Conservation (phyloP, 2,888 invertebrate genomes). For the Antitype chi region DNA sequence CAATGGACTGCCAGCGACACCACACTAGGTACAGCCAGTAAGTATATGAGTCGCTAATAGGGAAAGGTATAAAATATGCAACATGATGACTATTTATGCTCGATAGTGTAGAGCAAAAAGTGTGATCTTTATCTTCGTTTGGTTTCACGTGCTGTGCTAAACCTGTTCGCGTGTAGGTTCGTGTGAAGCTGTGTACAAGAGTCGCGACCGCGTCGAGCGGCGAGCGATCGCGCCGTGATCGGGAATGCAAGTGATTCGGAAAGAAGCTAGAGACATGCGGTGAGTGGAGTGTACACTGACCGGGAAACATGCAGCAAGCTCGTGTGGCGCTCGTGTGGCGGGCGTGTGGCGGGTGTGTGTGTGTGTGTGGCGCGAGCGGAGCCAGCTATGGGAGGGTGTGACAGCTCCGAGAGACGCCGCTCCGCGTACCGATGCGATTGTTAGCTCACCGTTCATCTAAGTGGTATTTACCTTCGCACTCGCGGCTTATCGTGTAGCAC, state of each 20-base stretch:
- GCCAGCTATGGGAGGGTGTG: conserved; percentile 86
- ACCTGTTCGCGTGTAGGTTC: conserved; percentile 88
- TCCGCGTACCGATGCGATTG: conserved; percentile 74
- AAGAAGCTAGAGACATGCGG: conserved; percentile 87
- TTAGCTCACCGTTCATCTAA: conserved; percentile 56
- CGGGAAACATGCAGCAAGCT: conserved; percentile 87
- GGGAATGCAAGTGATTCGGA: conserved; percentile 89
- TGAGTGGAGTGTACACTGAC: conserved; percentile 85
- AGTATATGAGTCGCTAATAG: conserved; percentile 87
- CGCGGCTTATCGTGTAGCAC: conserved; percentile 72
- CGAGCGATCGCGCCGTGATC: conserved; percentile 86
- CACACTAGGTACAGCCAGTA: conserved; percentile 82
- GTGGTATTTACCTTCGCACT: conserved; percentile 55
- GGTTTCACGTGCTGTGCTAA: conserved; percentile 85
- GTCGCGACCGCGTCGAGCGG: conserved; percentile 79
- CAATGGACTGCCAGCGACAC: conserved; percentile 87
- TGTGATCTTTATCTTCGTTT: conserved; percentile 78
- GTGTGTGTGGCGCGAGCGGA: conserved; percentile 89
- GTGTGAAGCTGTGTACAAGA: conserved; percentile 87
- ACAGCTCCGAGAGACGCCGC: conserved; percentile 80
- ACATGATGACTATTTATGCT: conserved; percentile 86
- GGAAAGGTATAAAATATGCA: conserved; percentile 91
- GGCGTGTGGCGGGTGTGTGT: conserved; percentile 75
- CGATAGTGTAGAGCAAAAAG: conserved; percentile 85
- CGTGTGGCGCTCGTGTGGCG: conserved; percentile 72